Base-by-base conservation (phyloP, 2,113 vertebrate species). In the Anguilla japonica region DNA sequence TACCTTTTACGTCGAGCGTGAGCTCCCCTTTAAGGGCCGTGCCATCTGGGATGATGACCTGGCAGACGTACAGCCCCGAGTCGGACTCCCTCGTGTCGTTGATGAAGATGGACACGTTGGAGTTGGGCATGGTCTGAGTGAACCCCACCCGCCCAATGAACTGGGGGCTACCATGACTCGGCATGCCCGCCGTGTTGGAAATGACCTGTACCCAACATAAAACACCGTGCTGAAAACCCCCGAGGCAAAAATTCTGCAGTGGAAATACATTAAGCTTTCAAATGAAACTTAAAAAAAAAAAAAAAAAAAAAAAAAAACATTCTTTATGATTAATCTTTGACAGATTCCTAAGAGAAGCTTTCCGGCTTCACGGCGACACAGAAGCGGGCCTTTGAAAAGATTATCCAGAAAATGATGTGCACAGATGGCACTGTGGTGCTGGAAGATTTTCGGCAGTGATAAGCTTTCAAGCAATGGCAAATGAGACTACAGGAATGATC, bases 41-140 rank as follows among this genome's bases (percentile, higher is more conserved):
- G 50, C 0, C 87, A 0, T 8, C 84, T 0, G 85, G 83, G 20
- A 92, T 86, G 6, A 97, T 90, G 79, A 98, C 93, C 0, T 95
- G 95, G 87, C 97, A 97, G 79, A 89, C 26, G 90, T 98, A 99
- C 75, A 87, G 91, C 0, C 97, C 98, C 0, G 98, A 96, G 91
- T 99, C 97, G 0, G 87, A 83, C 90, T 97, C 97, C 87, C 41
- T 89, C 0, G 97, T 97, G 91, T 91, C 88, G 50, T 97, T 96
- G 92, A 99, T 96, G 87, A 88, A 83, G 82, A 99, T 86, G 0
- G 98, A 98, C 87, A 98, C 85, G 2, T 98, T 95, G 8, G 0
- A 53, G 1, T 85, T 93, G 14, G 91, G 90, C 93, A 96, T 90
- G 0, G 1, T 0, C 22, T 90, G 0, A 6, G 90, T 41, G 89